Conservation (phyloP, 2,113 vertebrate species). For the Chaetura pelagica region DNA sequence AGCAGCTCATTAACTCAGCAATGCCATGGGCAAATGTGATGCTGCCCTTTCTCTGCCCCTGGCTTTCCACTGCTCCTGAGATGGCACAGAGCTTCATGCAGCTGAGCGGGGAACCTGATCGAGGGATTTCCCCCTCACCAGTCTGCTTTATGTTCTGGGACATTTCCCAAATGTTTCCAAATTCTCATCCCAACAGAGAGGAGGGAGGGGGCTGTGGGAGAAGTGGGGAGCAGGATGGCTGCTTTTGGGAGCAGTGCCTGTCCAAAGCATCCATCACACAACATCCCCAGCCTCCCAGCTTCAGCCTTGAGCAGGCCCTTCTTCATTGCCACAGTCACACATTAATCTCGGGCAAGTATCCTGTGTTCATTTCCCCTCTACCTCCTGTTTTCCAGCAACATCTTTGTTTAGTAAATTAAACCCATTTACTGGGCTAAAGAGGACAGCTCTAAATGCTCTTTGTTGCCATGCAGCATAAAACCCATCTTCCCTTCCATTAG, state of each 20-base stretch:
- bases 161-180: background rate
- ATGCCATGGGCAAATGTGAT: background rate
- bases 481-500: slow-evolving; percentile 70
- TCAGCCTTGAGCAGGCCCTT: slow-evolving; percentile 5
- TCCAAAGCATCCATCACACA: background rate
- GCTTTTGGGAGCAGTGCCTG: background rate
- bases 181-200: background rate
- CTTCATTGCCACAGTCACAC: background rate
- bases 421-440: slow-evolving; percentile 64
- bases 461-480: slow-evolving; percentile 64
- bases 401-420: slow-evolving; percentile 69
- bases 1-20: background rate
- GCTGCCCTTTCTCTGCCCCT: background rate
- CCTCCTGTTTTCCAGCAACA: slow-evolving; percentile 54
- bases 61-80: background rate
- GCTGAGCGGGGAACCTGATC: background rate
- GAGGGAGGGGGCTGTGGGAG: background rate
- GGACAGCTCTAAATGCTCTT: slow-evolving; percentile 58
- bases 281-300: background rate
- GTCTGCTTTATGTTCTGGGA: background rate
- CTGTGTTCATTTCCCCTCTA: slow-evolving; percentile 51
- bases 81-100: background rate
- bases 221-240: background rate
- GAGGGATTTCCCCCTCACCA: background rate
- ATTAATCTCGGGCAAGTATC: slow-evolving; percentile 45